A percentile compares a stretch with the other conserved stretches of the same genome.
These are phyloP conservation scores for Drosophila bocqueti DNA, from an alignment of 1,140 invertebrate genomes.

Conservation along the genomic window DNA sequence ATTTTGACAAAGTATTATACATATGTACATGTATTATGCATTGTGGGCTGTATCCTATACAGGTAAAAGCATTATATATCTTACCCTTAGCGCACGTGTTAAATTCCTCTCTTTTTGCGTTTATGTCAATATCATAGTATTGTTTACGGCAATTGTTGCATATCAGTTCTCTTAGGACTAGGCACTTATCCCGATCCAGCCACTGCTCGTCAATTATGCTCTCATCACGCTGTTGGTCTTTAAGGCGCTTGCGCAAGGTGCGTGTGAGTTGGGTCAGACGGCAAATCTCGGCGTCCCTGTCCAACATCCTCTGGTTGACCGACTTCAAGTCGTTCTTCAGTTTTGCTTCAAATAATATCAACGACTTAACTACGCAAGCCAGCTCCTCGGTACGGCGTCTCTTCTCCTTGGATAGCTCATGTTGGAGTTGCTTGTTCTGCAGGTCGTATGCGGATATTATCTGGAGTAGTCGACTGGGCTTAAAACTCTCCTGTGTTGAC, in stretches of 20 bases:
- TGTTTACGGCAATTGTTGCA: slow-evolving; percentile 82
- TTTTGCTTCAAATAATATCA: slow-evolving; percentile 88
- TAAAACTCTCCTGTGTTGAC: slow-evolving; percentile 42
- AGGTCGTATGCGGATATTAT: slow-evolving; percentile 76
- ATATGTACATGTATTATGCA: not conserved
- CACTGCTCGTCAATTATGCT: slow-evolving; percentile 52
- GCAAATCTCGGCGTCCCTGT: slow-evolving; percentile 89
- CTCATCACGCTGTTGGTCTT: slow-evolving; percentile 58
- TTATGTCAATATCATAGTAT: slow-evolving; percentile 77
- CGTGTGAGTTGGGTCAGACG: slow-evolving; percentile 70
- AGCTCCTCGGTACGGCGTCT: slow-evolving; percentile 88
- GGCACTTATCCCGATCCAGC: slow-evolving; percentile 56
- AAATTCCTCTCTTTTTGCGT: slow-evolving; percentile 51
- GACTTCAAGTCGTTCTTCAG: slow-evolving; percentile 89
- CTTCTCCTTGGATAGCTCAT: slow-evolving; percentile 85
- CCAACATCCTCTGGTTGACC: slow-evolving; percentile 88
- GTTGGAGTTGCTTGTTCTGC: slow-evolving; percentile 75
- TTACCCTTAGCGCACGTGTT: slow-evolving; percentile 62
- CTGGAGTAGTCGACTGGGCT: slow-evolving; percentile 67
- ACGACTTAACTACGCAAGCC: slow-evolving; percentile 87
- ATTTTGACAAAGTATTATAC: too few species aligned
- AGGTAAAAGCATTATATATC: slow-evolving; percentile 1
- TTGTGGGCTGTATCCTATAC: not conserved
- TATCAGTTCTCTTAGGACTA: slow-evolving; percentile 73
- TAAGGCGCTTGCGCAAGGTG: slow-evolving; percentile 67